Evolutionary conservation across 2,113 vertebrate species (phyloP).

Genomic region (Myotis lucifugus): DNA sequence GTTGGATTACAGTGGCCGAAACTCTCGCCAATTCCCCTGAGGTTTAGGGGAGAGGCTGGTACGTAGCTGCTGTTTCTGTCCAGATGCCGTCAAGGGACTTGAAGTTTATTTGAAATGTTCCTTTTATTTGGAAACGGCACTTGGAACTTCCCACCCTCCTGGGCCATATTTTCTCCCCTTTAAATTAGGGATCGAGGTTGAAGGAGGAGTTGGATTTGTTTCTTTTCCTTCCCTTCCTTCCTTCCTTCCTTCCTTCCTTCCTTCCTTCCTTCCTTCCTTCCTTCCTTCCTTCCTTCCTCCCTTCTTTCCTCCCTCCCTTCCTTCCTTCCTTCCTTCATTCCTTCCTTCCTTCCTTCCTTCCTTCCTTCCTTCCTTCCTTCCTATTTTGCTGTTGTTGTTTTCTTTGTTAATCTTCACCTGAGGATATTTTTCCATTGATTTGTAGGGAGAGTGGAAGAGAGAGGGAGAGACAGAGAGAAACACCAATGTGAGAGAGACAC

Average conservation of each 20-base stretch:
- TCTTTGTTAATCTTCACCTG: too few relatives aligned
- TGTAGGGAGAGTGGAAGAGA: too few relatives aligned
- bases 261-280: too few relatives aligned
- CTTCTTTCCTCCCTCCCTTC: too few relatives aligned
- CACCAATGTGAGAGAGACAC: too few relatives aligned
- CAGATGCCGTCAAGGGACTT: neutral
- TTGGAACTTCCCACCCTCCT: neutral
- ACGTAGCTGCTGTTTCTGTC: neutral
- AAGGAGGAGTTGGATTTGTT: conserved; percentile 34
- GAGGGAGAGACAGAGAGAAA: too few relatives aligned
- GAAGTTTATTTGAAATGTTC: conserved; percentile 44
- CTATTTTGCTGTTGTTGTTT: too few relatives aligned
- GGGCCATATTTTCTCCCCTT: neutral
- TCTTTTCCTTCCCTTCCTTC: neutral
- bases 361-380: too few relatives aligned
- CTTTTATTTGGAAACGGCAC: conserved; percentile 40
- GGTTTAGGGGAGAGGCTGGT: conserved; percentile 42
- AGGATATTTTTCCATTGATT: too few relatives aligned
- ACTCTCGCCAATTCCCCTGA: conserved; percentile 16
- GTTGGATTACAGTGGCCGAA: conserved; percentile 69
- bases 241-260: too few relatives aligned
- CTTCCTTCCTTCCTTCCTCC: neutral
- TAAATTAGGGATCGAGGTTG: conserved; percentile 24
- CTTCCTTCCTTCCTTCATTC: neutral
- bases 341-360: too few relatives aligned